Base-by-base conservation (phyloP, 2,113 vertebrate genomes). In the Macheiramphus alcinus region DNA sequence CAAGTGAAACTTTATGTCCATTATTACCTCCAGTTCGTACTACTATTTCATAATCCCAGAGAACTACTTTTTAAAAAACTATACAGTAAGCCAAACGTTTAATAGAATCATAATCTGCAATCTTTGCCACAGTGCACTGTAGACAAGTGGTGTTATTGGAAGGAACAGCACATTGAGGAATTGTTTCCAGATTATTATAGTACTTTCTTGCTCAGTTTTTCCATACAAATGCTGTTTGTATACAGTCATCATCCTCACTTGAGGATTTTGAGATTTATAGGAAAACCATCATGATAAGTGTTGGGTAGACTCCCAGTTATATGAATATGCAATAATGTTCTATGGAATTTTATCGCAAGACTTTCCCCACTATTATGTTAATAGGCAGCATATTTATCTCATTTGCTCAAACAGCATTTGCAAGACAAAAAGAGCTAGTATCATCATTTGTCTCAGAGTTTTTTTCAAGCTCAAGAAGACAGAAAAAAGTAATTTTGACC, bases 191-290 rank as follows among this genome's bases (percentile, higher is more conserved):
- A 78, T 80, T 91, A 65, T 58, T 95, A 86, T 68, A 40, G 63
- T 71, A 79, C 26, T 74, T 95, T 79, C 42, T 53, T 96, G 15
- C 65, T 97, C 78, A 93, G 17, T 72, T 95, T 95, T 97, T 92
- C 85, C 90, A 63, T n/a, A 59, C 26, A 63, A 95, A 88, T 89
- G 10, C 62, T 94, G 43, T 65, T 53, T 78, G 73, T 67, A 47
- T 80, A 42, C 32, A 74, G 63, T 82, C 90, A 76, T 90, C 75
- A 61, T 47, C 78, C 83, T 83, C 70, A 43, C 27, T 70, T 52
- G 43, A 79, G 56, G 25, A 86, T 92, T 96, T 90, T 88, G 40
- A 94, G 17, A 79, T 95, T 94, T 86, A 86, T 53, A 91, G 92
- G 78, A 88, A 94, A 97, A 97, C 31, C 66, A 68, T 31, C 18